Percentiles rank a stretch among this genome's conserved stretches.
These are phyloP conservation scores for Microcebus tavaratra DNA, from an alignment of 2,113 vertebrate species.

Conservation along the genomic window DNA sequence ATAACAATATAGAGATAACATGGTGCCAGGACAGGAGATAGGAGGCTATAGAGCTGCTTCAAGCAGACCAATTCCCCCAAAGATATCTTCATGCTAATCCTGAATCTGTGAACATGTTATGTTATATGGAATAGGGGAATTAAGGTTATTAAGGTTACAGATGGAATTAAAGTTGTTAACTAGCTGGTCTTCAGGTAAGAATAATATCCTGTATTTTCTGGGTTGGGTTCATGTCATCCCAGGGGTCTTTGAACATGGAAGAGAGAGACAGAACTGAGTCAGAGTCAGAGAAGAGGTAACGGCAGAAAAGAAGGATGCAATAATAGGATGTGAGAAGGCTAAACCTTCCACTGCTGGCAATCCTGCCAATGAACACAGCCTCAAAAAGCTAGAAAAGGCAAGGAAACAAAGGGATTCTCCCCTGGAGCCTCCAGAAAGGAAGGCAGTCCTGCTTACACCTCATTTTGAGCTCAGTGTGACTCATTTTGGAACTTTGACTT, in stretches of 20 bases:
- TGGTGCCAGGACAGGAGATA: not conserved
- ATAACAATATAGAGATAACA: not conserved
- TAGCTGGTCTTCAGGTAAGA: not conserved
- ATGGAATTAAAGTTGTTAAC: not conserved
- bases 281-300: not conserved
- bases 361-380: too few relatives aligned
- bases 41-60: not conserved
- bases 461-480: not conserved
- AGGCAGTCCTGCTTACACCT: not conserved
- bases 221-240: not conserved
- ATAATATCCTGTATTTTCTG: not conserved
- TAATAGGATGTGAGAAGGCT: not conserved
- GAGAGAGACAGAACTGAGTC: not conserved
- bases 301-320: not conserved
- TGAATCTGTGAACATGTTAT: not conserved
- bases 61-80: not conserved
- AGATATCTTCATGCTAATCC: not conserved
- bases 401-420: not conserved
- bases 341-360: not conserved
- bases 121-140: not conserved
- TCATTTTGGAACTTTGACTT: not conserved
- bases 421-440: not conserved
- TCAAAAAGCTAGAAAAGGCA: not conserved
- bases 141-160: not conserved
- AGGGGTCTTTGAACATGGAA: not conserved